A percentile compares a stretch with the other conserved stretches of the same genome.
These are phyloP conservation scores for Pelmatolapia mariae DNA, from an alignment of 2,113 vertebrate species.

Conservation along the genomic window DNA sequence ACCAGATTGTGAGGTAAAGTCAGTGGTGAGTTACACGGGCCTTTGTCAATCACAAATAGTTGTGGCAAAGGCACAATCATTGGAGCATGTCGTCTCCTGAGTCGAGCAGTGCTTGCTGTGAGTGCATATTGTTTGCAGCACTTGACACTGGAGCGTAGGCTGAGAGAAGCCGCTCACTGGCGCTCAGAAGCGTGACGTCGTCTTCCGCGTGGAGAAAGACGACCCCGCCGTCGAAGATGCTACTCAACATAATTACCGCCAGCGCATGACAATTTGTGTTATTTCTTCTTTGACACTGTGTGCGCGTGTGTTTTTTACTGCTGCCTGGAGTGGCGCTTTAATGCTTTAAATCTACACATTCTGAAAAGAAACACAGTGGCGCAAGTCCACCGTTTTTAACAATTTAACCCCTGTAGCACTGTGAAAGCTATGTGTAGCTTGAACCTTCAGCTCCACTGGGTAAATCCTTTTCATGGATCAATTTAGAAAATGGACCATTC, in stretches of 20 bases:
- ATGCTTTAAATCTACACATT: constrained; percentile 6
- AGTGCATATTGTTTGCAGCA: constrained; percentile 73
- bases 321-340: constrained; percentile 39
- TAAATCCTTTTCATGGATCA: constrained; percentile 43
- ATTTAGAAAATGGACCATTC: constrained; percentile 33
- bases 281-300: constrained; percentile 25
- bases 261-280: constrained; percentile 9
- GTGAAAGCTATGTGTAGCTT: constrained; percentile 1
- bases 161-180: constrained; percentile 56
- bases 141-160: constrained; percentile 59
- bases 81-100: constrained; percentile 46
- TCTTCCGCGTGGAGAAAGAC: constrained; percentile 41
- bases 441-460: constrained; percentile 4
- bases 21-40: constrained; percentile 37
- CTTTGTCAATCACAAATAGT: constrained; percentile 64
- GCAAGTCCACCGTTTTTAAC: constrained; percentile 19
- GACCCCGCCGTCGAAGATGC: constrained; percentile 1
- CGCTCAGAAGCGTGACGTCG: constrained; percentile 47
- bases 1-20: constrained; percentile 39
- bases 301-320: not conserved
- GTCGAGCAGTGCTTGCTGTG: constrained; percentile 59
- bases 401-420: constrained; percentile 3
- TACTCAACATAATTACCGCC: constrained; percentile 41
- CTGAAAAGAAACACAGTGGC: constrained; percentile 20
- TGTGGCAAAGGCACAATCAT: constrained; percentile 49